Evolutionary conservation across 1,140 invertebrate species (phyloP), one percentile per base, ranked within the genome.

Genomic region (Megathymus violae): DNA sequence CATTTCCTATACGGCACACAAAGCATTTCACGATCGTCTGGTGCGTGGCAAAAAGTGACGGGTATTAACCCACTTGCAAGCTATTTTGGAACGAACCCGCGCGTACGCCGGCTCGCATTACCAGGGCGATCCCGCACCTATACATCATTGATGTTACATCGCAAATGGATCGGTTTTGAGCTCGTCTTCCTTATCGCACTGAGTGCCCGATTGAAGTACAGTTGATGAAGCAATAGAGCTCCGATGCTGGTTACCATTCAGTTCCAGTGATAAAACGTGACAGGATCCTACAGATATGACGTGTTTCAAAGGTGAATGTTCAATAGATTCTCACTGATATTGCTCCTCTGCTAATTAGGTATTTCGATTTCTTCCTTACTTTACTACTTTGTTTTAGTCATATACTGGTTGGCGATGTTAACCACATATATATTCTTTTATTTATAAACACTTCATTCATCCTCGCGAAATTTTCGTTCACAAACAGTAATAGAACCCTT

Each of bases 31-130:
- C 41, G 44, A 67, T 56, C 60, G 71, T 69, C 66, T 76, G 74
- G 62, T 62, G 43, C 40, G 65, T 54, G 46, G 58, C 51, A 71
- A 73, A 75, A 75, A 64, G 58, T 48, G 34, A 48, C 7, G 68
- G 67, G 63, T 72, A 78, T 78, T 78, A 78, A 78, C 76, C 76
- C 58, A 78, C 46, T 74, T 78, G 74, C 54, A 52, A 22, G 62
- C 71, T 78, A 78, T 76, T 76, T 71, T 62, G 16, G 69, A 64
- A 17, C 51, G 14, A 38, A 48, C 54, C 31, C 48, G 47, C 41
- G 59, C 58, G 34, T 56, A 56, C 66, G 59, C 15, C 40, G 52
- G 9, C 22, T 19, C 38, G 51, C 51, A 54, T 43, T 54, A 54
- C 38, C 38, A 43, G 38, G 50, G 50, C 50, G 36, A 54, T 54